Evolutionary conservation across 2,113 vertebrate species (phyloP).

Genomic region (Polypterus senegalus): DNA sequence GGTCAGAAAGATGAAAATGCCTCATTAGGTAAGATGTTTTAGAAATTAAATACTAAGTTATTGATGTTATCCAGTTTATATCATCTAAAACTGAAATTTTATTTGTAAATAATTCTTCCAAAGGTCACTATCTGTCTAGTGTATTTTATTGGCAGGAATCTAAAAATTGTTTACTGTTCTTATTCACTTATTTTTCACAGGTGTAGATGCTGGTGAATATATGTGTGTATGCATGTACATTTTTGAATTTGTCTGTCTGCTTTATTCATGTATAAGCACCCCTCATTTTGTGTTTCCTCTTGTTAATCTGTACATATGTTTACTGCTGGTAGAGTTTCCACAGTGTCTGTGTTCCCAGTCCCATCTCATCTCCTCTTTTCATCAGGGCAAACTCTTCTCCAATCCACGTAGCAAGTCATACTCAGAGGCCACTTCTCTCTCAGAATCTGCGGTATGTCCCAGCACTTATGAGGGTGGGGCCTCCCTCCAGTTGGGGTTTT

Average conservation of each 20-base stretch:
- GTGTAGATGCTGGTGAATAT: neutral
- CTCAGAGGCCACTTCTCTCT: conserved; percentile 55
- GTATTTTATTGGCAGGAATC: no score
- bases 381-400: conserved; percentile 66
- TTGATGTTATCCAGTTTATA: no score
- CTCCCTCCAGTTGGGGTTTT: conserved; percentile 23
- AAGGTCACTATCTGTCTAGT: no score
- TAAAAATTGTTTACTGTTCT: neutral
- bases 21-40: no score
- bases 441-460: conserved; percentile 68
- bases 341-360: conserved; percentile 28
- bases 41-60: no score
- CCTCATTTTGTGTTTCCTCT: neutral
- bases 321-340: conserved; percentile 20
- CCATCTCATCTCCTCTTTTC: conserved; percentile 62
- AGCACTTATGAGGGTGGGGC: conserved; percentile 30
- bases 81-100: no score
- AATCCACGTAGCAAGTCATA: conserved; percentile 61
- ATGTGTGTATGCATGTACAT: conserved; percentile 19
- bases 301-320: conserved; percentile 13
- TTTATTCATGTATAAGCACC: neutral
- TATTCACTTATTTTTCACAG: neutral
- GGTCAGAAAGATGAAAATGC: no score
- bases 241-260: neutral
- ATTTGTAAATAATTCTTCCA: no score